Conservation (phyloP, 1,140 invertebrate genomes). For the Parapsyche elsis region DNA sequence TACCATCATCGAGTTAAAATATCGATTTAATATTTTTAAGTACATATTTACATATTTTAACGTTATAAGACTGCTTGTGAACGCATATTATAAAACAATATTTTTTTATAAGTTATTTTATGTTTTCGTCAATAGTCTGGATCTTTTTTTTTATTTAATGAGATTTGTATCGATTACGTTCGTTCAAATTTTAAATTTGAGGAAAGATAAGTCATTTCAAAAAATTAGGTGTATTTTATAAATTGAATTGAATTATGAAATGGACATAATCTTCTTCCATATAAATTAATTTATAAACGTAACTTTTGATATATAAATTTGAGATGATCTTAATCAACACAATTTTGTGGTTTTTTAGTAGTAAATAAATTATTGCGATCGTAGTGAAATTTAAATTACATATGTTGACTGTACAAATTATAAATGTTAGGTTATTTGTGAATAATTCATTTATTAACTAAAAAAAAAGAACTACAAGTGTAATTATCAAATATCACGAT, state of each 20-base stretch:
- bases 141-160: neutral
- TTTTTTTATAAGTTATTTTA: conserved; percentile 51
- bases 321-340: conserved; percentile 22
- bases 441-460: conserved; percentile 43
- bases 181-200: neutral
- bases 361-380: conserved; percentile 38
- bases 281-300: conserved; percentile 34
- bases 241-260: conserved; percentile 4
- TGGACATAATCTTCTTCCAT: conserved; percentile 36
- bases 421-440: conserved; percentile 54
- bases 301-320: conserved; percentile 36
- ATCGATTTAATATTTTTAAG: conserved; percentile 35
- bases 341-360: conserved; percentile 35
- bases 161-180: neutral
- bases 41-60: conserved; percentile 45
- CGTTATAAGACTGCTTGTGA: conserved; percentile 55
- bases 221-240: conserved; percentile 19
- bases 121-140: conserved; percentile 6
- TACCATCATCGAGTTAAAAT: conserved; percentile 2
- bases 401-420: conserved; percentile 57
- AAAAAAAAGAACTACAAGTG: conserved; percentile 35
- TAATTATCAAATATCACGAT: conserved; percentile 51
- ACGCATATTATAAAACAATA: conserved; percentile 50
- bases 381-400: conserved; percentile 42
- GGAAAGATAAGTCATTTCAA: neutral